Evolutionary conservation across 1,140 invertebrate species (phyloP).

Genomic region (Heterodera carotae): DNA sequence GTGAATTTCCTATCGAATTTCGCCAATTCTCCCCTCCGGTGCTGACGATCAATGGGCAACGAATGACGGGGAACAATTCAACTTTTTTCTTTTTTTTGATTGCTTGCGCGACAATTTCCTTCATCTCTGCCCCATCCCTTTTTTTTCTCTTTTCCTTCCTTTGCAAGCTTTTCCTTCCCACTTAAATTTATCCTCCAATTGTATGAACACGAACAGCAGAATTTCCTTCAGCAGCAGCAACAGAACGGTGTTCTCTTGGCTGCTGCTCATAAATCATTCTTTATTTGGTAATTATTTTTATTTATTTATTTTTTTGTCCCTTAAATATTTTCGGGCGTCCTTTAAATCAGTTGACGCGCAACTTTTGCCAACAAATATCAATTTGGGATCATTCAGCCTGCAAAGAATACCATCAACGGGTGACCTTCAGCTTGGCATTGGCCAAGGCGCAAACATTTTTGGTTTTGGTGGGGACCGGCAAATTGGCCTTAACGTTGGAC

Average conservation of each 20-base stretch:
- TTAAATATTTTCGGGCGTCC: too few species aligned
- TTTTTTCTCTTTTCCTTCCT: too few species aligned
- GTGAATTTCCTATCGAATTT: neutral
- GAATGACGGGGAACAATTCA: too few species aligned
- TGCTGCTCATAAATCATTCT: neutral
- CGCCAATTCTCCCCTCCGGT: neutral
- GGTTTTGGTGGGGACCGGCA: conserved; percentile 49
- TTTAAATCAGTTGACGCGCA: neutral
- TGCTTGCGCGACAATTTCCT: neutral
- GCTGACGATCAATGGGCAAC: neutral
- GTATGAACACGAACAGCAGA: neutral
- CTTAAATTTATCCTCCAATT: neutral
- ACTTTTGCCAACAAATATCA: conserved; percentile 21
- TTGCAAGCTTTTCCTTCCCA: neutral
- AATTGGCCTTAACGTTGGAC: conserved; percentile 43
- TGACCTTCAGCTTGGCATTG: conserved; percentile 46
- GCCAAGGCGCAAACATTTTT: conserved; percentile 46
- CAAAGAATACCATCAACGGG: conserved; percentile 30
- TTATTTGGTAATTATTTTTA: neutral
- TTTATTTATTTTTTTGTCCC: neutral
- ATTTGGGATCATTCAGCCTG: conserved; percentile 37
- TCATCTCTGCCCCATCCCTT: neutral
- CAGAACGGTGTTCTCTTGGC: neutral
- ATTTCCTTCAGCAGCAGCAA: too few species aligned
- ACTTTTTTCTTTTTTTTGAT: neutral